Evolutionary conservation across 1,140 invertebrate species (phyloP).

Genomic region (Lysiphlebus fabarum): DNA sequence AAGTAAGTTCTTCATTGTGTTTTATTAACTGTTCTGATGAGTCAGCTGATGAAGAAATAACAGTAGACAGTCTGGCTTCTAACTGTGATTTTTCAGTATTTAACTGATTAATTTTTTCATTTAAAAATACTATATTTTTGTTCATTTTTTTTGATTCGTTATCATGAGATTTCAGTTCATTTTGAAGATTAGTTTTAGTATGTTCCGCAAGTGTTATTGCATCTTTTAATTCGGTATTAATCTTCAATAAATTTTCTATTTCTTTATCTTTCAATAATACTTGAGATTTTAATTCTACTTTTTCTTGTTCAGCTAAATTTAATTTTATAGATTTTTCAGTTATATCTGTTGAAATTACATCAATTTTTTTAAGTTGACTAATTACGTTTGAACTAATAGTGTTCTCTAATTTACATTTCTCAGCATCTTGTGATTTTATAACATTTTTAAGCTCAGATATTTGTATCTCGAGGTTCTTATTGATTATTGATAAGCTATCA

Average conservation of each 20-base stretch:
- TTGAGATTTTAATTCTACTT: constrained; percentile 40
- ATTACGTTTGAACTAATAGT: constrained; percentile 38
- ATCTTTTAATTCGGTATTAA: constrained; percentile 45
- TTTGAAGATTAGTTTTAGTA: constrained; percentile 47
- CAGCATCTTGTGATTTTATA: constrained; percentile 32
- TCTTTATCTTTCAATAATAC: constrained; percentile 45
- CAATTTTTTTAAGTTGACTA: constrained; percentile 40
- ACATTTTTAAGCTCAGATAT: constrained; percentile 41
- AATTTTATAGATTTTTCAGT: constrained; percentile 36
- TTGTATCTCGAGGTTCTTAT: constrained; percentile 32
- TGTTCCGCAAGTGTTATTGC: constrained; percentile 45
- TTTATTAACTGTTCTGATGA: constrained; percentile 55
- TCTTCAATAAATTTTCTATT: constrained; percentile 50
- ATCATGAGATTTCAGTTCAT: constrained; percentile 40
- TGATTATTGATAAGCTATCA: constrained; percentile 12
- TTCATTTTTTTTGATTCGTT: constrained; percentile 43
- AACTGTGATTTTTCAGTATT: constrained; percentile 51
- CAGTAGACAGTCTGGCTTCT: constrained; percentile 47
- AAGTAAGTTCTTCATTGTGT: constrained; percentile 51
- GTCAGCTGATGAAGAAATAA: constrained; percentile 47
- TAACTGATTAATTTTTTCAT: constrained; percentile 47
- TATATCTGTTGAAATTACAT: constrained; percentile 37
- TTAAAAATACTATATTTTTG: constrained; percentile 40
- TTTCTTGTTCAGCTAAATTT: constrained; percentile 41
- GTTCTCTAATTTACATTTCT: constrained; percentile 42